Base-by-base conservation (phyloP, 2,888 invertebrate species). In the Octonoba sinensis region DNA sequence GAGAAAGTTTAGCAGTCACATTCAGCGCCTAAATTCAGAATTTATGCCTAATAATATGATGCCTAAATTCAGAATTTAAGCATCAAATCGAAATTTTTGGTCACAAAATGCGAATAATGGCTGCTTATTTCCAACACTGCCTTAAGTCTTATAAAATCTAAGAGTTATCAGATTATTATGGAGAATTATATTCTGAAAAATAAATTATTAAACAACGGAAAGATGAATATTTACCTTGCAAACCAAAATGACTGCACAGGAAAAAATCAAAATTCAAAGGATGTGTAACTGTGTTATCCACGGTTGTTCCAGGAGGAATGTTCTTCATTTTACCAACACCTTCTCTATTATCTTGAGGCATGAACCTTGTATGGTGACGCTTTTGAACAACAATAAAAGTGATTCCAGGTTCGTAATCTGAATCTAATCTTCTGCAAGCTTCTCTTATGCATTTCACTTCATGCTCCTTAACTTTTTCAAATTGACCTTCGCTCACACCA, bases 351-450 rank as follows among this genome's bases (percentile, higher is more conserved):
- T 85, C 77, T 22, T 64, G 44, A 2, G 85, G 85, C 67, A 84
- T 73, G 59, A 47, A 88, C 87, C 98, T 91, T 0, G 97, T 96
- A 87, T 99, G 98, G 90, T 99, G 99, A 0, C 99, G 91, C 89
- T 99, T 99, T 88, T 99, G 97, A 0, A 99, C 98, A 12, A 98
- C 94, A 57, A 98, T 90, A 88, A 97, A 97, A 46, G 97, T 93
- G 27, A 99, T 92, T 67, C 92, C 91, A 0, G 97, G 96, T 86
- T 92, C 91, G 86, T 92, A 93, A 0, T 88, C 88, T 1, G 88
- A 84, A 85, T 87, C 88, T 6, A 83, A 13, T 2, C n/a, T 16
- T 85, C 87, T 89, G 86, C 95, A 95, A 0, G 97, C 97, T 57
- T 90, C 89, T 65, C 91, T 87, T 49, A 91, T 89, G 18, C 90